Base-by-base conservation (phyloP, 2,888 invertebrate genomes). In the Cyrtodaria siliqua region DNA sequence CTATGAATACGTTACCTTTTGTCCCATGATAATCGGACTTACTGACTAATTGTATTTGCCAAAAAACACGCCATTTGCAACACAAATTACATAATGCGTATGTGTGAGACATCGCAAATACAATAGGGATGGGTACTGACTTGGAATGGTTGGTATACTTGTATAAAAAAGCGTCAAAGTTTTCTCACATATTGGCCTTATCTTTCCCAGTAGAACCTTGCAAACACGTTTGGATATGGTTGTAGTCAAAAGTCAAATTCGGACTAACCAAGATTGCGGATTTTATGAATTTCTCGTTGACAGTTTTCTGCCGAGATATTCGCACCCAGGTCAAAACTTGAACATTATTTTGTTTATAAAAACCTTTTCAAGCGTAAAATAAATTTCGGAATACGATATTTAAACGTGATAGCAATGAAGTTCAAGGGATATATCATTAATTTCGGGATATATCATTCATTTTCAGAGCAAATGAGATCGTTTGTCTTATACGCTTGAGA, bases 401-500 rank as follows among this genome's bases (percentile, higher is more conserved):
- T 23, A 18, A 55, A 40, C 57, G 56, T 52, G 73, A 73, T 61
- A 60, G 29, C 24, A 29, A 29, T 16, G 24, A 26, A 56, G 26
- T 38, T 50, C 42, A 9, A 40, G 24, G 62, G 61, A 73, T 73
- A 44, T 67, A 56, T 72, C 72, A 66, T 66, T 61, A 66, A 44
- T 55, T 55, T 66, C 47, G 24, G 50, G 50, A 66, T 61, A 60
- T 64, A 47, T 76, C 75, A 70, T 76, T 70, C 64, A 76, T 76
- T 66, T 70, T 61, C 66, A 27, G 49, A 42, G 47, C 44, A 52
- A 66, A 66, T 26, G 26, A 50, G 38, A 18, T 70, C 75, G 66
- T 76, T 75, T 76, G 75, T 76, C 75, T 76, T 76, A 70, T 23
- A 70, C 70, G 75, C 61, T 50, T 76, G 66, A 76, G 50, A 44